Conservation (phyloP, 2,113 vertebrate genomes). For the Grallaria varia region DNA sequence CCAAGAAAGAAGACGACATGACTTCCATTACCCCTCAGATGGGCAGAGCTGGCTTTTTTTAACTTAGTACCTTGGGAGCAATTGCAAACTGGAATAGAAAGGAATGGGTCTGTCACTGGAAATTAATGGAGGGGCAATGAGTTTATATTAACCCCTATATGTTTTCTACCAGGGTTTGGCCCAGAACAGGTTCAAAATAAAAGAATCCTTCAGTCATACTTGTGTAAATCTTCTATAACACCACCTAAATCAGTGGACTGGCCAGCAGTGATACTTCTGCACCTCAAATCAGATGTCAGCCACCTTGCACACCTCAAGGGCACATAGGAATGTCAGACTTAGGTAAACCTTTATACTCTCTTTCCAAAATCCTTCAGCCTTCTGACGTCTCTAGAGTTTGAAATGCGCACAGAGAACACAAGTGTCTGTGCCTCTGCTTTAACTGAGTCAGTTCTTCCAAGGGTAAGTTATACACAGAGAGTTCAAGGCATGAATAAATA, state of each 20-base stretch:
- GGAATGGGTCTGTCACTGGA: background rate
- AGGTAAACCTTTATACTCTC: background rate
- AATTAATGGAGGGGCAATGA: background rate
- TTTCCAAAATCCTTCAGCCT: background rate
- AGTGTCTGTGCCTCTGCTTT: background rate
- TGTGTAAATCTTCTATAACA: background rate
- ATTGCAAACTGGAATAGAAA: background rate
- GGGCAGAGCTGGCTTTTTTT: background rate
- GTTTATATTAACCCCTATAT: background rate
- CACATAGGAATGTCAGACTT: background rate
- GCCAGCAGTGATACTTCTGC: background rate
- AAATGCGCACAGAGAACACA: background rate
- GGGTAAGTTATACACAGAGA: background rate
- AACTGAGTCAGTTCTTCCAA: background rate
- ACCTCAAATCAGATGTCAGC: background rate
- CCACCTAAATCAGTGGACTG: background rate
- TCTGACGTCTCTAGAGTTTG: background rate
- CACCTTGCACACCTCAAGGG: background rate
- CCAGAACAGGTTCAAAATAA: background rate
- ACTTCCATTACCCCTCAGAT: background rate
- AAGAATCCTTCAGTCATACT: background rate
- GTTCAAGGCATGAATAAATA: background rate
- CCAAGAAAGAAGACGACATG: background rate
- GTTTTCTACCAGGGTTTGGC: constrained; percentile 1
- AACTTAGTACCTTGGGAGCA: background rate